phyloP scores from a whole-genome alignment of 2,888 invertebrate genomes.

The Pterostichus niger region DNA sequence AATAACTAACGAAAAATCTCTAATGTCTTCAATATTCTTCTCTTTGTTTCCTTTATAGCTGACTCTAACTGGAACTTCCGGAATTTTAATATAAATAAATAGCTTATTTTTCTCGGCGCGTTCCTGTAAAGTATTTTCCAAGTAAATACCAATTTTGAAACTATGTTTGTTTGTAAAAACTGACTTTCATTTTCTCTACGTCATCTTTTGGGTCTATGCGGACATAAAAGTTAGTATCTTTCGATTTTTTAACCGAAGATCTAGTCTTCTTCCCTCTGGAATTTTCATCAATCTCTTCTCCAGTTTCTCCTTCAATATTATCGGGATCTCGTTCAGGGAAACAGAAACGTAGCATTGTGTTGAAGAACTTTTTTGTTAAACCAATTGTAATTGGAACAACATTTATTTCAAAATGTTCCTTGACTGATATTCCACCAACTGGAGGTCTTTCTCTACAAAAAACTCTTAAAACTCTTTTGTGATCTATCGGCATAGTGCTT shows the following conservation, averaged over 20 bases:
- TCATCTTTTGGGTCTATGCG: conserved; percentile 93
- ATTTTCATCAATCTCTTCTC: conserved; percentile 81
- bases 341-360: conserved; percentile 98
- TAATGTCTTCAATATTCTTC: conserved; percentile 97
- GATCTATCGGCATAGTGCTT: conserved; percentile 93
- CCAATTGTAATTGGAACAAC: conserved; percentile 95
- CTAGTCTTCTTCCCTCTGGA: conserved; percentile 77
- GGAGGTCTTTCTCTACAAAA: conserved; percentile 97
- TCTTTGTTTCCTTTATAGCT: conserved; percentile 99
- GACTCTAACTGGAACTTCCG: conserved; percentile 91
- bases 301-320: conserved; percentile 85
- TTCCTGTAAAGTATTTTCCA: conserved; percentile 82
- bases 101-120: conserved; percentile 98
- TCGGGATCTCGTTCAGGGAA: conserved; percentile 96
- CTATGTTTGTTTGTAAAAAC: conserved; percentile 45
- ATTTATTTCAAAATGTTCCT: conserved; percentile 99
- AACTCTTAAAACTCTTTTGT: conserved; percentile 93
- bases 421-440: conserved; percentile 99
- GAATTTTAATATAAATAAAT: conserved; percentile 99
- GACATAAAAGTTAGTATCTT: conserved; percentile 94
- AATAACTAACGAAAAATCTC: conserved; percentile 95
- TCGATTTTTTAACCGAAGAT: conserved; percentile 78
- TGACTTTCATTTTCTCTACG: conserved; percentile 97
- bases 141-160: conserved; percentile 2
- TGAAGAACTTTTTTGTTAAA: conserved; percentile 97